Conservation (phyloP, 2,113 vertebrate species). For the Archilochus colubris region DNA sequence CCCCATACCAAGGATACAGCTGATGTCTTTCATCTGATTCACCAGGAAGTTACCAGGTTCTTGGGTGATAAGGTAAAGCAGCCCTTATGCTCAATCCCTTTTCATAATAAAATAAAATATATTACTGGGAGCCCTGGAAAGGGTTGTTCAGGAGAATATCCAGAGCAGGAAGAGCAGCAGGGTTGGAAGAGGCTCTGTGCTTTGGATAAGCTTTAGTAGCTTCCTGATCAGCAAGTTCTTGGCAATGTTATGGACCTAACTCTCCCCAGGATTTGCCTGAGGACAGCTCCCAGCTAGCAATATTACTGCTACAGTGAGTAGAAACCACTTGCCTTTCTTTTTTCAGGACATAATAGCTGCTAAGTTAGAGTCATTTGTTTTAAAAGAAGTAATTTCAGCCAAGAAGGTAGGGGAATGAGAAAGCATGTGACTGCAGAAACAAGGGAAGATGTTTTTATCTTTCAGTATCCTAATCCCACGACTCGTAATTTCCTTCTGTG, state of each 20-base stretch:
- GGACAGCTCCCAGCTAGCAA: neutral
- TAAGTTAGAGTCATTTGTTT: neutral
- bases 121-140: neutral
- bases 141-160: neutral
- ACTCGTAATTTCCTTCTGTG: neutral
- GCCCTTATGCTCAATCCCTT: neutral
- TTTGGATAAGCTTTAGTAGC: neutral
- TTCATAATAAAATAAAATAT: neutral
- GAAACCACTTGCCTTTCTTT: neutral
- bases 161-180: neutral
- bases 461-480: neutral
- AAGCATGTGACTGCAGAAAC: neutral
- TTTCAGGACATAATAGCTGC: neutral
- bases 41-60: neutral
- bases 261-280: neutral
- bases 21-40: rapidly evolving
- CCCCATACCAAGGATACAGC: neutral
- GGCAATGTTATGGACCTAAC: neutral
- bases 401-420: neutral
- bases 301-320: rapidly evolving
- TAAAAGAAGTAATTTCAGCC: neutral
- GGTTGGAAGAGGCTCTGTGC: neutral
- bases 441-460: slow-evolving; percentile 5
- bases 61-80: neutral
- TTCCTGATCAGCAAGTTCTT: neutral